Evolutionary conservation across 2,888 invertebrate genomes (phyloP).

Genomic region (Spisula subtruncata): DNA sequence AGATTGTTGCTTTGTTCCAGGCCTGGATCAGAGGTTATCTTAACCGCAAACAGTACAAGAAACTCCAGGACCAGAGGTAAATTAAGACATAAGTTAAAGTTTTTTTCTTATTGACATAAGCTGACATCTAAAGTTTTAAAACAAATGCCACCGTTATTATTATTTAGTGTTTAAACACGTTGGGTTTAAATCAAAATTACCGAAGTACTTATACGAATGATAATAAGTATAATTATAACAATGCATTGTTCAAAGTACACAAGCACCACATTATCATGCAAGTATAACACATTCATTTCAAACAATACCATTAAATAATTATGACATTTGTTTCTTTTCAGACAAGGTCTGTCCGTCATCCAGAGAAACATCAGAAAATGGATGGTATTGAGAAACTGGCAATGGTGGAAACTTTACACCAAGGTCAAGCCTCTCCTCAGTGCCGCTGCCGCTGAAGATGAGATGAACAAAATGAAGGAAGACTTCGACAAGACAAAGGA

Average conservation of each 20-base stretch:
- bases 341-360: conserved; percentile 97
- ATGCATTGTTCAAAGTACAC: too few relatives aligned
- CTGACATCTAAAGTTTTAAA: too few relatives aligned
- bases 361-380: conserved; percentile 99
- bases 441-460: conserved; percentile 99
- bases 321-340: conserved; percentile 84
- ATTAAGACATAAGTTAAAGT: background rate
- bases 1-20: conserved; percentile 97
- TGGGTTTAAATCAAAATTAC: too few relatives aligned
- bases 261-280: too few relatives aligned
- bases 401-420: conserved; percentile 99
- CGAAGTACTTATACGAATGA: too few relatives aligned
- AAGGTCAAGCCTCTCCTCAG: conserved; percentile 94
- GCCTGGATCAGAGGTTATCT: conserved; percentile 97
- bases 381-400: conserved; percentile 99
- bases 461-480: conserved; percentile 98
- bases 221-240: too few relatives aligned
- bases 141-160: too few relatives aligned
- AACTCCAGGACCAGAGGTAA: conserved; percentile 97
- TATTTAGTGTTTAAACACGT: too few relatives aligned
- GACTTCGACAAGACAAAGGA: conserved; percentile 98
- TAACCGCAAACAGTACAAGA: conserved; percentile 94
- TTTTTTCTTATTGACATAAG: too few relatives aligned
- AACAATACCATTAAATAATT: too few relatives aligned
- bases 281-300: too few relatives aligned